A percentile compares a stretch with the other conserved stretches of the same genome.
phyloP scores from a whole-genome alignment of 2,797 vertebrate species.

The Darevskia nairensis region DNA sequence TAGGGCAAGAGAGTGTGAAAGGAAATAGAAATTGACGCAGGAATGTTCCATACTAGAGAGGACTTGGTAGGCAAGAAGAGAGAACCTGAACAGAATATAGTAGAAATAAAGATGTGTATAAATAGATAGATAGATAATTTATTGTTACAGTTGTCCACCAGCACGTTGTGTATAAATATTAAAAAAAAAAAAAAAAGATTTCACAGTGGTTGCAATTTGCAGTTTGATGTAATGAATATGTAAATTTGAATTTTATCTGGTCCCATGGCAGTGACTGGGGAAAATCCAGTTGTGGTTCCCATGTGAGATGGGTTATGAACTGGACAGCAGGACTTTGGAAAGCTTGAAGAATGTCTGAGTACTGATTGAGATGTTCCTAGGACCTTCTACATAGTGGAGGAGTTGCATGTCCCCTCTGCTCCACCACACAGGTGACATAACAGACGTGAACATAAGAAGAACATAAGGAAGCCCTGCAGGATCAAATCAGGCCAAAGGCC shows the following conservation, averaged over 20 bases:
- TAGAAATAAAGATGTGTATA: not conserved
- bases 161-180: no score
- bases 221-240: not conserved
- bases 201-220: not conserved
- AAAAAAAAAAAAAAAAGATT: not conserved
- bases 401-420: not conserved
- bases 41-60: not conserved
- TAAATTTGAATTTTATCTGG: not conserved
- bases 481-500: not conserved
- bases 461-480: no score
- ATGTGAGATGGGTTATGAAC: not conserved
- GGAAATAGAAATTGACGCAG: constrained; percentile 28
- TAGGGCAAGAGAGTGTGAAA: constrained; percentile 34
- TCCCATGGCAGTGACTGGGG: not conserved
- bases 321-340: not conserved
- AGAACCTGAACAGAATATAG: not conserved
- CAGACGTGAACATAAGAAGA: not conserved
- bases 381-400: not conserved
- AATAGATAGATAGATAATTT: no score
- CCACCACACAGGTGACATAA: not conserved
- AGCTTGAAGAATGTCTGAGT: not conserved
- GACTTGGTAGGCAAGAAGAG: not conserved
- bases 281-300: not conserved
- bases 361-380: not conserved
- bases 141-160: no score